phyloP scores from a whole-genome alignment of 2,888 invertebrate genomes.

The Pogonocherus hispidulus region DNA sequence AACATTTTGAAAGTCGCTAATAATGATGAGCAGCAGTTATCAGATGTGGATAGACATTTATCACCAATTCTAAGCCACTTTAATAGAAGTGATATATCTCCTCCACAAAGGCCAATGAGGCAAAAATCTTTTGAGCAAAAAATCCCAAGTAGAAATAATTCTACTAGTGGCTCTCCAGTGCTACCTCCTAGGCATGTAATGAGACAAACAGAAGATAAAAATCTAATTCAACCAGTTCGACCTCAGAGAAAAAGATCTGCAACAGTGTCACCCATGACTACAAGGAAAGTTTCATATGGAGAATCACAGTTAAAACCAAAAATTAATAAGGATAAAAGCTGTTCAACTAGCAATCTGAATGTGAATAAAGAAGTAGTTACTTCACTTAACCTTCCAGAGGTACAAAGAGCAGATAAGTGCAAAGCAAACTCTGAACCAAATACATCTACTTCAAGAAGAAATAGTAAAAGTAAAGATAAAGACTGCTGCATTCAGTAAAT shows the following conservation, averaged over 20 bases:
- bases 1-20: neutral
- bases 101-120: constrained; percentile 55
- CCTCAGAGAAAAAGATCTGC: constrained; percentile 54
- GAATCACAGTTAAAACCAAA: constrained; percentile 5
- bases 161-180: neutral
- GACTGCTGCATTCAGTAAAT: constrained; percentile 63
- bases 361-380: constrained; percentile 54
- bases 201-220: neutral
- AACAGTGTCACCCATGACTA: constrained; percentile 54
- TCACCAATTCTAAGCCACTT: neutral
- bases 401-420: constrained; percentile 41
- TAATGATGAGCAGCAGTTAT: neutral
- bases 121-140: constrained; percentile 62
- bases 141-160: constrained; percentile 20
- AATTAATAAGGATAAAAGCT: constrained; percentile 44
- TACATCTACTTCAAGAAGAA: constrained; percentile 37
- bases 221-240: constrained; percentile 42
- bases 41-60: neutral
- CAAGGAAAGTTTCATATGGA: constrained; percentile 43
- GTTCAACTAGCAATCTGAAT: constrained; percentile 48
- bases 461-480: constrained; percentile 56
- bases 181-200: constrained; percentile 11
- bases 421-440: constrained; percentile 38
- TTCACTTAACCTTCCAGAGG: constrained; percentile 52
- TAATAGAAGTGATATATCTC: constrained; percentile 29